A percentile compares a stretch with the other conserved stretches of the same genome.
phyloP scores from a whole-genome alignment of 2,888 invertebrate species.

The Acrobasis suavella region DNA sequence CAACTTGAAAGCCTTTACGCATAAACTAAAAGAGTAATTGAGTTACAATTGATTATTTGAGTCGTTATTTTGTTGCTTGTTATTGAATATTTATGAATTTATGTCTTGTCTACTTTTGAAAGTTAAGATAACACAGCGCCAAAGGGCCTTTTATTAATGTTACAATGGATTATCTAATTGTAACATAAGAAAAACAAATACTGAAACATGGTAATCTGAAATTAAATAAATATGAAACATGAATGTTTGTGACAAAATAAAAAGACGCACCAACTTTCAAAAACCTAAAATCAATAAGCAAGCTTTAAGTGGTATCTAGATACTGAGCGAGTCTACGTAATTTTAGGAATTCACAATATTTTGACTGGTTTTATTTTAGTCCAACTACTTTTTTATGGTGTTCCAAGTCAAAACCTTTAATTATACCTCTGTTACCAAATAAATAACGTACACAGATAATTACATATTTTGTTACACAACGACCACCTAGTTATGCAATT shows the following conservation, averaged over 20 bases:
- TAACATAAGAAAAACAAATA: too few relatives aligned
- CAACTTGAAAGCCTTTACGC: slow-evolving; percentile 17
- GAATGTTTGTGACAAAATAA: neutral
- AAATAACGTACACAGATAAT: neutral
- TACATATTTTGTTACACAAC: neutral
- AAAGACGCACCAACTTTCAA: neutral
- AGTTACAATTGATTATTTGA: slow-evolving; percentile 5
- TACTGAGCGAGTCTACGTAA: neutral
- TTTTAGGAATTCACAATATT: neutral
- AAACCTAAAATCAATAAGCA: neutral
- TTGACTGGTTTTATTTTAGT: neutral
- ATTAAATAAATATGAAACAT: neutral
- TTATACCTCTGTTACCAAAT: neutral
- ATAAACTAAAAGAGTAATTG: slow-evolving; percentile 10
- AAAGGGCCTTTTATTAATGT: too few relatives aligned
- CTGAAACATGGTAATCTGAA: neutral
- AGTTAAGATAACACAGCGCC: neutral
- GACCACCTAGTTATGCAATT: neutral
- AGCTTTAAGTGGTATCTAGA: neutral
- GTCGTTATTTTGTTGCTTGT: neutral
- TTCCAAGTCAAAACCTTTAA: neutral
- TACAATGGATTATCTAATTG: too few relatives aligned
- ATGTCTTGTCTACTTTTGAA: neutral
- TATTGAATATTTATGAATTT: slow-evolving; percentile 6
- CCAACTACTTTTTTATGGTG: neutral